Conservation (phyloP, 2,888 invertebrate genomes). For the Bombylius major region DNA sequence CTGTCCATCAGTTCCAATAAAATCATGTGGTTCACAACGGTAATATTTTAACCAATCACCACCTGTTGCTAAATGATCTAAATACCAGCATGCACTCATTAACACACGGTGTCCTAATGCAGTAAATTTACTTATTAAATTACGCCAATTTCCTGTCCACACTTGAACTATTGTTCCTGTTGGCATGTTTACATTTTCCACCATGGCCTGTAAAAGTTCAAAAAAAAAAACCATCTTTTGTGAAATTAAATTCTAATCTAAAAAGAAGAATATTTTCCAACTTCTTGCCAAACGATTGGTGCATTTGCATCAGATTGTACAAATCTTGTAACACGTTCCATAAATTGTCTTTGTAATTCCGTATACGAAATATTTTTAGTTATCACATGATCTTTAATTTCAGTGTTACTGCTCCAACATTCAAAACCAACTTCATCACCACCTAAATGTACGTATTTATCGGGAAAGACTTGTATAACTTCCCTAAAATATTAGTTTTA, state of each 20-base stretch:
- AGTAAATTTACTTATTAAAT: slow-evolving; percentile 40
- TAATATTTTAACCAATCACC: slow-evolving; percentile 62
- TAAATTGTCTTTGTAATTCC: slow-evolving; percentile 54
- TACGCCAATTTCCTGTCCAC: slow-evolving; percentile 46
- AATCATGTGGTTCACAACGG: slow-evolving; percentile 52
- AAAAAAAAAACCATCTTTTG: not conserved
- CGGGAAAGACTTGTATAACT: slow-evolving; percentile 58
- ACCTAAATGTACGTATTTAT: slow-evolving; percentile 77
- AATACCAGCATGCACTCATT: slow-evolving; percentile 78
- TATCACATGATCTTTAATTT: slow-evolving; percentile 49
- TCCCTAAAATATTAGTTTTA: slow-evolving; percentile 16
- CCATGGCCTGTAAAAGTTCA: slow-evolving; percentile 17
- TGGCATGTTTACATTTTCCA: slow-evolving; percentile 39
- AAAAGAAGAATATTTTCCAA: slow-evolving; percentile 9
- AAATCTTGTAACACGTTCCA: slow-evolving; percentile 46
- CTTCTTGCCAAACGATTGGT: slow-evolving; percentile 77
- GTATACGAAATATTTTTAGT: slow-evolving; percentile 42
- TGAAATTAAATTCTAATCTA: too few species aligned
- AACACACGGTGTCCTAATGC: slow-evolving; percentile 49
- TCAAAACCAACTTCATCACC: slow-evolving; percentile 79
- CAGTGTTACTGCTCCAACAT: slow-evolving; percentile 66
- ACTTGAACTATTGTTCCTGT: slow-evolving; percentile 65
- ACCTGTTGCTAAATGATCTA: slow-evolving; percentile 56
- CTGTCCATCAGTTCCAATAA: slow-evolving; percentile 39
- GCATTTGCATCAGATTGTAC: slow-evolving; percentile 38